Evolutionary conservation across 2,113 vertebrate species (phyloP), one percentile per base, ranked within the genome.

Genomic region (Hippoglossus stenolepis): DNA sequence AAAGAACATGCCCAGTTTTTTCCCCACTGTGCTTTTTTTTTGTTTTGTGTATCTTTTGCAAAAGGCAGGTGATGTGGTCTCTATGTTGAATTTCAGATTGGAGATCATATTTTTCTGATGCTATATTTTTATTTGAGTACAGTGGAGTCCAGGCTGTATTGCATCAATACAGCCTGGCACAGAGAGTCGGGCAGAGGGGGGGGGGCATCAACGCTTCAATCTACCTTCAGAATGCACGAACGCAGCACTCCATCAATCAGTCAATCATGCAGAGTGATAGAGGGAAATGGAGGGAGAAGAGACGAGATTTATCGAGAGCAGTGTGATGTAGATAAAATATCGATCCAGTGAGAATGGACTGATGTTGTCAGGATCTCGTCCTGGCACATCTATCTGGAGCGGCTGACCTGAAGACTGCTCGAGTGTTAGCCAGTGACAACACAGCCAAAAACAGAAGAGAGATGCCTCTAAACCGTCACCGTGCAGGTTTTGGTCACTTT

Each of bases 281-380:
- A 79, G 70, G n/a, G 70, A 85, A 79, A 78, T 12, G 62, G 62
- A 2, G 9, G 63, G 61, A 70, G 79, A 71, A 66, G 53, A 82
- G 74, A 82, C 47, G 35, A 85, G 79, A 81, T 65, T 82, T 86
- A 88, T 78, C 57, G 73, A 83, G 68, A 85, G 83, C 24, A 71
- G 84, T 65, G 14, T 11, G 53, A 45, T 75, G 77, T 67, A 85
- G 85, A 92, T 91, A 84, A 84, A 75, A 63, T 80, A 92, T 91
- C 40, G 84, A 92, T 87, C 67, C 40, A 17, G 80, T 63, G 73
- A 78, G 60, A 87, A 85, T 65, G 75, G 77, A 77, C 75, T 80
- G 84, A 89, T 81, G 77, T 78, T 89, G 90, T 72, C 66, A 79
- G 56, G 76, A 68, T 65, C 13, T 43, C 15, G 60, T 68, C 60